These are phyloP conservation scores for Poecilus cupreus DNA, from an alignment of 2,888 invertebrate species.

Conservation along the genomic window DNA sequence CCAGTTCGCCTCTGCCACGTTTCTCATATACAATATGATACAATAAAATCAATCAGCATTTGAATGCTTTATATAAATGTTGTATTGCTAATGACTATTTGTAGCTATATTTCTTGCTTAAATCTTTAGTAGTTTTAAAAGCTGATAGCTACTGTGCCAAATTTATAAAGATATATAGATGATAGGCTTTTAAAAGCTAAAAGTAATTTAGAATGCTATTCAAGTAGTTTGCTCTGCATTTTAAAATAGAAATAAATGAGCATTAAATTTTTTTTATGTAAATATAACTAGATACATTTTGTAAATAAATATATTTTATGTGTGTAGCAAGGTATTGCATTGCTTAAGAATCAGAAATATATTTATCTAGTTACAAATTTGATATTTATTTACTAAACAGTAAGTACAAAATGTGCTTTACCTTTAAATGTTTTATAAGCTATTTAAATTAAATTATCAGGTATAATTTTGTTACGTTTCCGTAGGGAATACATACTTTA, in stretches of 20 bases:
- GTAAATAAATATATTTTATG: constrained; percentile 7
- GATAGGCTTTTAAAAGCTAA: background rate
- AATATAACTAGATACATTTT: background rate
- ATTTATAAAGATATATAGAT: background rate
- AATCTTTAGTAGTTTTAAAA: background rate
- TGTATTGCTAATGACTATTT: background rate
- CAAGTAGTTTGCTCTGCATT: background rate
- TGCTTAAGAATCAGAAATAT: no score
- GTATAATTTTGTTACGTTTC: background rate
- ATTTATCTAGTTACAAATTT: background rate
- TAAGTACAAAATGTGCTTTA: background rate
- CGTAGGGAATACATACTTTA: background rate
- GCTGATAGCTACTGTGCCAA: constrained; percentile 6
- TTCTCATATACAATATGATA: no score
- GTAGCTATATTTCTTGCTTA: constrained; percentile 13
- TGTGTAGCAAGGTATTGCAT: no score
- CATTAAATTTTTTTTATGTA: no score
- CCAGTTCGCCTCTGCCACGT: no score
- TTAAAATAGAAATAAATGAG: no score
- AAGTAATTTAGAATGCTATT: background rate
- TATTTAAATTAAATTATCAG: background rate
- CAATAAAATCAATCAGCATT: background rate
- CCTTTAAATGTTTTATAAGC: no score
- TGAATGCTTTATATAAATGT: background rate
- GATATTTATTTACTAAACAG: background rate